Base-by-base conservation (phyloP, 2,888 invertebrate genomes). In the Meghimatium bilineatum region DNA sequence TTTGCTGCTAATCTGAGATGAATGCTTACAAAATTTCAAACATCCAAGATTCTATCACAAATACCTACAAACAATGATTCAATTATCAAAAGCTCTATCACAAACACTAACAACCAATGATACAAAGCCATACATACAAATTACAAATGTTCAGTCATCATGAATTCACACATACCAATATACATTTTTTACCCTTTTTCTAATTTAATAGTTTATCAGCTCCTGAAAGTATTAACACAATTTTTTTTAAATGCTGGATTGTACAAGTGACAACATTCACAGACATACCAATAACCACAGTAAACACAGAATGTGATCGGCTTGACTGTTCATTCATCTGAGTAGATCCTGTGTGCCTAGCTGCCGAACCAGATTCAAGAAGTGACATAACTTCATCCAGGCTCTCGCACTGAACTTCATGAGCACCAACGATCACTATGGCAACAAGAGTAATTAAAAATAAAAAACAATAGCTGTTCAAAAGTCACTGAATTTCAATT, bases 281-380 rank as follows among this genome's bases (percentile, higher is more conserved):
- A 52, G 20, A 88, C 89, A 87, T 85, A 94, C 94, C 92, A 71
- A 94, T 91, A 63, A 90, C 88, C 0, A 94, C 87, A 32, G 93
- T 93, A 86, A 94, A 94, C 80, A 94, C 90, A 29, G 94, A 93
- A 86, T 94, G 94, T 14, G 94, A 94, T 78, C 94, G 87, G 85
- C 93, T 93, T 78, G 93, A 94, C 82, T 93, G 91, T 88, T 94
- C 94, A 85, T 94, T 94, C 94, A 94, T 94, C 88, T 93, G 93
- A 36, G 94, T 94, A 32, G 92, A 91, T 17, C 93, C 93, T n/a
- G 93, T 94, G 84, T 93, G 93, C 71, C 94, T 85, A 34, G 90
- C 89, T 1, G 92, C 89, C 32, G 93, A 92, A 3, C 94, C 94
- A 17, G 91, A 89, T 84, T 93, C 91, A 80, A 94, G 88, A 44